Conservation (phyloP, 2,888 invertebrate species). For the Oscheius onirici region DNA sequence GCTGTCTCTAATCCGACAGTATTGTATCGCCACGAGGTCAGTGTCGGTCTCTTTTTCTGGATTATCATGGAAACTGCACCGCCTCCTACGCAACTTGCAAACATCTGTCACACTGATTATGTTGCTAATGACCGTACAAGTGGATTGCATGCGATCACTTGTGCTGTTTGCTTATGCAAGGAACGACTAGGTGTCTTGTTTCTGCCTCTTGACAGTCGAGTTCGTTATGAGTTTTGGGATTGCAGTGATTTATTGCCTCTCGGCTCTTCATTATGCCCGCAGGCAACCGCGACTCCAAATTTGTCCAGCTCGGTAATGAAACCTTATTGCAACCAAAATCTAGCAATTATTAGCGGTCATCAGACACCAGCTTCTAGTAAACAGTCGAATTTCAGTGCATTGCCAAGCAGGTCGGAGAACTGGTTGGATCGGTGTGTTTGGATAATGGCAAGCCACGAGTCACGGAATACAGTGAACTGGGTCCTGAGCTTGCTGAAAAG, state of each 20-base stretch:
- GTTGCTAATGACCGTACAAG: conserved; percentile 32
- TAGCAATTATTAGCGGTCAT: not conserved
- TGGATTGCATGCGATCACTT: conserved; percentile 5
- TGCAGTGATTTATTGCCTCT: not conserved
- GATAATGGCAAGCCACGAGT: conserved; percentile 73
- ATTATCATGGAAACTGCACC: conserved; percentile 4
- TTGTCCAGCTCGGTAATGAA: not conserved
- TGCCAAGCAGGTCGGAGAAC: conserved; percentile 44
- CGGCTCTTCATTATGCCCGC: conserved; percentile 6
- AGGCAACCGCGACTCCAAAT: conserved; percentile 6
- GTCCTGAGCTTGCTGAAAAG: conserved; percentile 83
- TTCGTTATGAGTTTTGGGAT: not conserved
- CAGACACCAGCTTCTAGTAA: not conserved
- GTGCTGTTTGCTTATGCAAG: conserved; percentile 6
- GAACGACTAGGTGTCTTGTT: not conserved
- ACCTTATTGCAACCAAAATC: not conserved
- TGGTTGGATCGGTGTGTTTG: conserved; percentile 52
- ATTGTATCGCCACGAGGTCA: conserved; percentile 4
- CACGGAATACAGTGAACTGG: conserved; percentile 97
- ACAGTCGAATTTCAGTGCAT: conserved; percentile 38
- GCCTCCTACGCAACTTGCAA: conserved; percentile 12
- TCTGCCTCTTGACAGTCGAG: not conserved
- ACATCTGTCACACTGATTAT: conserved; percentile 21
- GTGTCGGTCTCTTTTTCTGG: conserved; percentile 18
- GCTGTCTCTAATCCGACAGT: conserved; percentile 18